Percentiles rank a stretch among this genome's conserved stretches.
phyloP scores from a whole-genome alignment of 2,888 invertebrate genomes.

The Andrena camellia region DNA sequence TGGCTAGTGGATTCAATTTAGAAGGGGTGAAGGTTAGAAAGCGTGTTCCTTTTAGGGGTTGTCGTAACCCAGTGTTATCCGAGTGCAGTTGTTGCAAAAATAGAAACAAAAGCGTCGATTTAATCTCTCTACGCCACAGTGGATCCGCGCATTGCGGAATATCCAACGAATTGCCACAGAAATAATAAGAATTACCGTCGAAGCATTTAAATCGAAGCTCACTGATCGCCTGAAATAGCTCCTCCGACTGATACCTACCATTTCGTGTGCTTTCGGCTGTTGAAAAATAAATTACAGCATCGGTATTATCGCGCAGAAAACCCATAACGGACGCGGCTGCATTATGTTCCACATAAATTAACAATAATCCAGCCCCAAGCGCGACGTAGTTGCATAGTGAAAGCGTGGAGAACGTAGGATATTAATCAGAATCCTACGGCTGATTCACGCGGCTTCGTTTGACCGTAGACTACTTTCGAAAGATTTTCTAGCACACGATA shows the following conservation, averaged over 20 bases:
- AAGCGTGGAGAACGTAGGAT: conserved; percentile 21
- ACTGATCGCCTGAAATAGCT: conserved; percentile 5
- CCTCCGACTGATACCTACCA: background rate
- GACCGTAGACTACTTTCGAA: background rate
- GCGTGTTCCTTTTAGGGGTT: too few species aligned
- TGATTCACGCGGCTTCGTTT: background rate
- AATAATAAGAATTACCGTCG: conserved; percentile 10
- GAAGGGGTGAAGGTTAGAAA: background rate
- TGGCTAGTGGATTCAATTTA: background rate
- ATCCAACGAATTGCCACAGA: background rate
- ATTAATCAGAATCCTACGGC: background rate
- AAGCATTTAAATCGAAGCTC: background rate
- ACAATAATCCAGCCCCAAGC: background rate
- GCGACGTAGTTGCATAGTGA: background rate
- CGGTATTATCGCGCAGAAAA: background rate
- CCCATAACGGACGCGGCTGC: background rate
- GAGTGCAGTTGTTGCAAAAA: background rate
- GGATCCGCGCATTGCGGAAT: background rate
- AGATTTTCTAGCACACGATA: background rate
- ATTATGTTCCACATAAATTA: background rate
- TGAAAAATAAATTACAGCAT: conserved; percentile 42
- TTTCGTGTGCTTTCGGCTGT: conserved; percentile 35
- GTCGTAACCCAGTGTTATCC: too few species aligned
- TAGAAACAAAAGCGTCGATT: background rate
- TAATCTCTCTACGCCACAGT: background rate